These are phyloP conservation scores for Ia io DNA, from an alignment of 2,113 vertebrate species.

Conservation along the genomic window DNA sequence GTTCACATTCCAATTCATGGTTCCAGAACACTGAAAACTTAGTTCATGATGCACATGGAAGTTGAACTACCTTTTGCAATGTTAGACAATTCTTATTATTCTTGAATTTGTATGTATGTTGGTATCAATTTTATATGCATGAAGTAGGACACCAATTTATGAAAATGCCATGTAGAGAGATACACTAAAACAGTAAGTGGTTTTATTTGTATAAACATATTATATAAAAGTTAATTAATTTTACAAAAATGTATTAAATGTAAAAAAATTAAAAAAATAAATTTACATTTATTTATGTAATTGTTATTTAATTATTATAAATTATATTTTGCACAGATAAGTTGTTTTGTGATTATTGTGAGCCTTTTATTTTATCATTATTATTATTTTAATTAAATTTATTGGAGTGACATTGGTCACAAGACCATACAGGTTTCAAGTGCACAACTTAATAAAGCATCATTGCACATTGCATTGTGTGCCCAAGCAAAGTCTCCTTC, in stretches of 20 bases:
- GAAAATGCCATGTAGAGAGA: neutral
- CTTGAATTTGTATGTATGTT: neutral
- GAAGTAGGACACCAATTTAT: neutral
- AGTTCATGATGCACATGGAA: neutral
- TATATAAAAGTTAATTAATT: neutral
- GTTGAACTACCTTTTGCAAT: neutral
- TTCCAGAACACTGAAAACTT: conserved; percentile 35
- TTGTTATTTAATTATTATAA: neutral
- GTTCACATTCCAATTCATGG: neutral
- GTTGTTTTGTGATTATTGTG: neutral
- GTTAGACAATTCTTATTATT: conserved; percentile 15
- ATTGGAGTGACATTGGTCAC: neutral
- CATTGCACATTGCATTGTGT: neutral
- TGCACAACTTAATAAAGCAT: neutral
- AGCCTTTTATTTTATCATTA: neutral
- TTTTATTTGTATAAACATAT: neutral
- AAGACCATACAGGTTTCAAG: neutral
- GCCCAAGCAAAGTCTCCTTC: neutral
- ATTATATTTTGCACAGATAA: neutral
- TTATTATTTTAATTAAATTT: neutral
- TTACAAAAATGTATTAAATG: neutral
- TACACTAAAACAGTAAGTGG: neutral
- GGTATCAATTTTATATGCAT: neutral
- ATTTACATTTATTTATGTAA: neutral
- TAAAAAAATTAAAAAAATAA: too few species aligned